Conservation (phyloP, 2,888 invertebrate genomes). For the Lissocephala sabroskyi region DNA sequence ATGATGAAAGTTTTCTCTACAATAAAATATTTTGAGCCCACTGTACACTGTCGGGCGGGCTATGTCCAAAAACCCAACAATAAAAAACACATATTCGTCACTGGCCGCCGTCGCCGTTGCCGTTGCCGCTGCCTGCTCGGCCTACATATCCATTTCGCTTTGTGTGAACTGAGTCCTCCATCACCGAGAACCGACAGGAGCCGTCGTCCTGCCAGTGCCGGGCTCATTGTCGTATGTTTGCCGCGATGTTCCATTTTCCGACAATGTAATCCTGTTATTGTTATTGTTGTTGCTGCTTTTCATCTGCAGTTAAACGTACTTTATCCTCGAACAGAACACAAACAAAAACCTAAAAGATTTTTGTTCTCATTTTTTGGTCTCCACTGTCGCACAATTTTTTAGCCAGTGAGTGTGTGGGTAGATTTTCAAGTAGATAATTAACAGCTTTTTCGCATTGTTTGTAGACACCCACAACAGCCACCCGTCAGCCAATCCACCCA, state of each 20-base stretch:
- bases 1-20: too few relatives aligned
- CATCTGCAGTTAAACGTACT: constrained; percentile 8
- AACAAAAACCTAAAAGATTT: constrained; percentile 4
- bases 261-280: constrained; percentile 4
- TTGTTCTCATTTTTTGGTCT: background rate
- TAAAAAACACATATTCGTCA: too few relatives aligned
- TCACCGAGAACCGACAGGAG: too few relatives aligned
- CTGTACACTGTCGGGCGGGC: constrained; percentile 10
- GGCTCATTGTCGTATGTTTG: constrained; percentile 4
- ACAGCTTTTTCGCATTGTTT: constrained; percentile 11
- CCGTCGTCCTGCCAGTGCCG: too few relatives aligned
- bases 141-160: too few relatives aligned
- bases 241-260: constrained; percentile 9
- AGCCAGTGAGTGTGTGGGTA: constrained; percentile 4
- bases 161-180: too few relatives aligned
- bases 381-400: background rate
- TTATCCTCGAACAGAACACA: constrained; percentile 5
- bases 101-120: too few relatives aligned
- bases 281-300: constrained; percentile 5
- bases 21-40: too few relatives aligned
- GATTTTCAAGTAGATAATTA: constrained; percentile 14
- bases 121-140: too few relatives aligned
- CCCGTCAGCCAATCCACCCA: too few relatives aligned
- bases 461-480: too few relatives aligned
- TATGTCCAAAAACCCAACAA: constrained; percentile 15